Evolutionary conservation across 2,797 vertebrate species (phyloP).

Genomic region (Urophycis tenuis): DNA sequence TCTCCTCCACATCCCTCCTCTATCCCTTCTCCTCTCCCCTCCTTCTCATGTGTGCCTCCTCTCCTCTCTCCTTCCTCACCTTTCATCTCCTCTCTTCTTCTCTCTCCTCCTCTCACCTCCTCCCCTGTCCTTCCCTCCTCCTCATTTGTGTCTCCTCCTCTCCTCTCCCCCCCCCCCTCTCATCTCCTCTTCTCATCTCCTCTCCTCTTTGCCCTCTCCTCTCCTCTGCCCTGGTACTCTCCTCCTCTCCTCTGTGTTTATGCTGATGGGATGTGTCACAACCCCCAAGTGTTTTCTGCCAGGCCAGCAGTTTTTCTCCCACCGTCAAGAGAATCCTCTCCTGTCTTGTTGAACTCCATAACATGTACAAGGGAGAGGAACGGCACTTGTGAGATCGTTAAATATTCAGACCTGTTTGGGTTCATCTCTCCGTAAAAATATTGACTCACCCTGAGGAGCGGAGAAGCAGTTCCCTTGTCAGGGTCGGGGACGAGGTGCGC

Average conservation of each 20-base stretch:
- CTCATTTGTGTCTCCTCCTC: background rate
- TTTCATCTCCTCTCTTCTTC: background rate
- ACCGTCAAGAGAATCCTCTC: slow-evolving; percentile 43
- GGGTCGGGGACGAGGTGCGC: too few relatives aligned
- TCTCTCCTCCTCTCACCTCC: background rate
- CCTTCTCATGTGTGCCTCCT: too few relatives aligned
- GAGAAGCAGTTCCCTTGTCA: background rate
- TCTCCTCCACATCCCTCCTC: background rate
- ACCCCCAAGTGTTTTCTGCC: slow-evolving; percentile 35
- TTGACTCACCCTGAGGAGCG: background rate
- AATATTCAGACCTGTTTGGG: slow-evolving; percentile 45
- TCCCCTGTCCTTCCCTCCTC: background rate
- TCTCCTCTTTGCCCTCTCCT: slow-evolving; percentile 7
- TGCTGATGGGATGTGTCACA: slow-evolving; percentile 57
- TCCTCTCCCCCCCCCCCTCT: background rate
- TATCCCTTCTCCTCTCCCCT: background rate
- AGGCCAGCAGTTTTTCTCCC: slow-evolving; percentile 32
- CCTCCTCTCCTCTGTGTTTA: slow-evolving; percentile 40
- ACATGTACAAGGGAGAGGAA: slow-evolving; percentile 25
- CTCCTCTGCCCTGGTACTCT: background rate
- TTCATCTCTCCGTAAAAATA: slow-evolving; percentile 2
- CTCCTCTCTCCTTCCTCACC: background rate
- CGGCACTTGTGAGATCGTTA: slow-evolving; percentile 45
- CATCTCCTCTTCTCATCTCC: background rate
- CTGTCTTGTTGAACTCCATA: slow-evolving; percentile 18